phyloP scores from a whole-genome alignment of 2,888 invertebrate species.

The Drosophila bunnanda region DNA sequence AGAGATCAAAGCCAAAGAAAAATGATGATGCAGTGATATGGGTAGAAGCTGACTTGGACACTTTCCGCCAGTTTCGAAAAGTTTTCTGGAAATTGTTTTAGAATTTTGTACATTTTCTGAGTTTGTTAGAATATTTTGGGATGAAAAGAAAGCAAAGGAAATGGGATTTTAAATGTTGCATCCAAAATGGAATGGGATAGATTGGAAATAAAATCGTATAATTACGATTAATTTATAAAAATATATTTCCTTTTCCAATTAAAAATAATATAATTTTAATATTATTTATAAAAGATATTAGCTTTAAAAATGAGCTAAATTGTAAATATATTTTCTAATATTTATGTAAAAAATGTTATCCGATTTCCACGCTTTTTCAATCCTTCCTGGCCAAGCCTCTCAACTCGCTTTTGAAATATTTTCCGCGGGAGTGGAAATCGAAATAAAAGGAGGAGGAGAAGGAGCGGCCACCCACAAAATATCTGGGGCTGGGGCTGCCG shows the following conservation, averaged over 20 bases:
- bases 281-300: not conserved
- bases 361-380: constrained; percentile 6
- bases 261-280: not conserved
- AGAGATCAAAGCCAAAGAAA: not conserved
- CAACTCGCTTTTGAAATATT: not conserved
- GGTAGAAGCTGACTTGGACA: constrained; percentile 3
- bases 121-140: not conserved
- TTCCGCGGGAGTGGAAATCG: constrained; percentile 10
- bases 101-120: not conserved
- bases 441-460: not conserved
- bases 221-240: too few relatives aligned
- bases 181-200: too few relatives aligned
- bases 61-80: not conserved
- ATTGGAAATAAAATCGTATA: too few relatives aligned
- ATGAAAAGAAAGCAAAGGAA: not conserved
- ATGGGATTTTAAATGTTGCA: not conserved
- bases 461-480: constrained; percentile 34
- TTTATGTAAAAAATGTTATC: not conserved
- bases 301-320: not conserved
- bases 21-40: constrained; percentile 5
- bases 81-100: not conserved
- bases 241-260: not conserved
- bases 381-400: constrained; percentile 22
- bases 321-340: not conserved
- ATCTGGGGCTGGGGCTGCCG: constrained; percentile 18